Evolutionary conservation across 2,888 invertebrate species (phyloP), one percentile per base, ranked within the genome.

Genomic region (Aquatica leii): DNA sequence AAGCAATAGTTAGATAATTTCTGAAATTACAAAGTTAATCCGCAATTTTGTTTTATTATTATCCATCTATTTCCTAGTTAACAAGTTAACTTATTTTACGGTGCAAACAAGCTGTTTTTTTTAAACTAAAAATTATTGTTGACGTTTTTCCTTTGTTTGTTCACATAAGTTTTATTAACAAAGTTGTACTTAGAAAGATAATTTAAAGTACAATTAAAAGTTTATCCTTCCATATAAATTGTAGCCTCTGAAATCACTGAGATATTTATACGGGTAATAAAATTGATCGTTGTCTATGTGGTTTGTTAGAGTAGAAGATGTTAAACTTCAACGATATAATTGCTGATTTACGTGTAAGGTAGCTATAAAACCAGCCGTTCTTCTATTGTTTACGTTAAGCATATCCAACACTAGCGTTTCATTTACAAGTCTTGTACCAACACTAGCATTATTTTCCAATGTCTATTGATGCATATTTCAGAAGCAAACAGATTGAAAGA

Each of bases 271-370:
- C 18, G 5, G 18, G 46, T 46, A 46, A 46, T 46, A 46, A 46
- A 46, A 46, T 46, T 46, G 46, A 46, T 46, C 46, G 46, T 46
- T 46, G 46, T 46, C 46, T 17, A 20, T 17, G 46, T 46, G 46
- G 46, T 46, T 46, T 46, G 14, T 41, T 41, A 41, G 20, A 46
- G n/a, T 20, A 17, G n/a, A 46, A 46, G 18, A 18, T 46, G 46
- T 46, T 46, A 18, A 46, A 20, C 46, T 46, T 46, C n/a, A 20
- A 46, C 18, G 17, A 18, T 46, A 46, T 46, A 46, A 46, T 46
- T 46, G 46, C 46, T 46, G 46, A 46, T 46, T 46, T 46, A 46
- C 46, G 46, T 46, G 46, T n/a, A 18, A 46, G 46, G 17, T 46
- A 46, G 18, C 46, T 18, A 46, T 46, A 46, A 46, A 46, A 46